These are phyloP conservation scores for Callitettix versicolor DNA, from an alignment of 1,140 invertebrate species.

Conservation along the genomic window DNA sequence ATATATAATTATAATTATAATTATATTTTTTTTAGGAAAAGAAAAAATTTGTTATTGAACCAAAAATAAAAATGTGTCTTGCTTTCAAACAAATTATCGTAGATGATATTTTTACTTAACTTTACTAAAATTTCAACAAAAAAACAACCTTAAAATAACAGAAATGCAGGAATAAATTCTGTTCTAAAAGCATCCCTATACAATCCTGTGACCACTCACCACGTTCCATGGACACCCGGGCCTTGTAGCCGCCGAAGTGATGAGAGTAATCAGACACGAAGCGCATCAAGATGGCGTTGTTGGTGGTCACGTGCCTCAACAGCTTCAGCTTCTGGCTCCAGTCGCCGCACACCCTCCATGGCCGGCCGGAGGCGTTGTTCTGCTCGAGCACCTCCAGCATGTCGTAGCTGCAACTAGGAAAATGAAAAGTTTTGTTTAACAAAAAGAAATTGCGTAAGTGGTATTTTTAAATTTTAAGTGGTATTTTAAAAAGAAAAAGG, in stretches of 20 bases:
- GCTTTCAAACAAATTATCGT: no score
- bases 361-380: constrained; percentile 21
- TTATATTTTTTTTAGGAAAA: no score
- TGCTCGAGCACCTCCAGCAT: constrained; percentile 17
- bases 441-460: constrained; percentile 9
- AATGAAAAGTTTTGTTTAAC: constrained; percentile 1
- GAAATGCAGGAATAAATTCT: no score
- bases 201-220: constrained; percentile 51
- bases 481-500: no score
- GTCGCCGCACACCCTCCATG: constrained; percentile 53
- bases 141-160: no score
- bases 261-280: constrained; percentile 63
- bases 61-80: no score
- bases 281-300: constrained; percentile 42
- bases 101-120: no score
- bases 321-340: constrained; percentile 62
- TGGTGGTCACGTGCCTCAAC: constrained; percentile 45
- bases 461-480: no score
- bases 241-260: constrained; percentile 56
- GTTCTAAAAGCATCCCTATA: no score
- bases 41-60: no score
- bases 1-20: no score
- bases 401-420: constrained; percentile 19
- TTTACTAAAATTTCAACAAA: no score
- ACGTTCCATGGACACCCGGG: constrained; percentile 50